Base-by-base conservation (phyloP, 2,113 vertebrate species). In the Corydoras sp. region DNA sequence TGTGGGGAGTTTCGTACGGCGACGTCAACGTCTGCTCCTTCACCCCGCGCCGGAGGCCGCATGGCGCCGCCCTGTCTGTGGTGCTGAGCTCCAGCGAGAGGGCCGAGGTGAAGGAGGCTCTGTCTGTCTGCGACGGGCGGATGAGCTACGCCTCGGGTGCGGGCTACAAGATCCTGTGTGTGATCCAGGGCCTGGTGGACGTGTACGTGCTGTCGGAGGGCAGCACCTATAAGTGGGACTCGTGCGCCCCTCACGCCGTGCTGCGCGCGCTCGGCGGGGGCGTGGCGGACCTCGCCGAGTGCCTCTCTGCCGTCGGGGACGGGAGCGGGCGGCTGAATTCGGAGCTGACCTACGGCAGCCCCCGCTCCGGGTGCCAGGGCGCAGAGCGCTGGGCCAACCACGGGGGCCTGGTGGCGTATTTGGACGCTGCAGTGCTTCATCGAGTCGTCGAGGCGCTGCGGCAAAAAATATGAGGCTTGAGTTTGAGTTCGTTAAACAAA, bases 211-310 rank as follows among this genome's bases (percentile, higher is more conserved):
- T 93, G 54, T 93, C 91, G 0, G 88, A 91, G 78, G 86, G 87
- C 24, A 92, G 85, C 82, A 89, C 88, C 68, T 92, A 89, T 18
- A 86, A 91, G 71, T 91, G 92, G 90, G 91, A 94, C 70, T 84
- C 89, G 3, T 93, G 90, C 0, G 89, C 83, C 10, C 90, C 88
- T 32, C 90, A 92, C 3, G 90, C 86, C 13, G 69, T 93, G 61
- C 86, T 93, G 68, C 84, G 85, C 6, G 89, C 90, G 18, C 84
- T 91, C 6, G 91, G 89, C 0, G 91, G 91, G 0, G 90, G 89
- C 0, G 60, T 86, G 8, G 86, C 80, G 9, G 86, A 91, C 78
- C 80, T 91, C 61, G 74, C 18, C 0, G 71, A 71, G 69, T 80
- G 80, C 30, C 76, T 93, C 53, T 73, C 70, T 58, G 59, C 48